Base-by-base conservation (phyloP, 2,113 vertebrate species). In the Erinaceus europaeus region DNA sequence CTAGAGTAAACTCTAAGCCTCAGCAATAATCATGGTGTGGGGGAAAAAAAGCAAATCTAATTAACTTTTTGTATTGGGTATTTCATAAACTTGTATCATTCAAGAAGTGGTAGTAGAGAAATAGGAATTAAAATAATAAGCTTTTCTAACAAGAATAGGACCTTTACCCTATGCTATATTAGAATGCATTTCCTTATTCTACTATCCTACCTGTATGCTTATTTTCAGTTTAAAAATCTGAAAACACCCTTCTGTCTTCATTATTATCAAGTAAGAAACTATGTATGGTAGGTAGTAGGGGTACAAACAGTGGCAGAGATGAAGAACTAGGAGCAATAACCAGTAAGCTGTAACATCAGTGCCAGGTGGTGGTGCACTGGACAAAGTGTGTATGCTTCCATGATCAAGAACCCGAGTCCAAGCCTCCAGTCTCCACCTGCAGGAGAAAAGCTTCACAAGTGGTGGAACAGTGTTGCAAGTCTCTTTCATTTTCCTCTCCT, bases 141-240 rank as follows among this genome's bases (percentile, higher is more conserved):
- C 7, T 62, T 62, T 62, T 32, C 11, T 14, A 32, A 55, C 8
- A 55, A 55, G 27, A 11, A 4, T 7, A 55, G 25, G 23, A 55
- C 32, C 40, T 68, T 44, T 82, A 46, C 21, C n/a, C 90, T 65
- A 18, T 0, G 20, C 2, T 21, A 79, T 65, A 55, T 48, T 75
- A 73, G 27, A 5, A 13, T 71, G 9, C 57, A 74, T 83, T 75
- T 59, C 61, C 14, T 32, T 83, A 9, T 38, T 61, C 32, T 53
- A 6, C 71, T 80, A 59, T 71, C 67, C 61, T 29, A n/a, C 29
- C 23, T 7, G 50, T 38, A 48, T 14, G 82, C 18, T 29, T 50
- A 29, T 40, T 71, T 93, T 85, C 42, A 81, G 29, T 18, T 59
- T 91, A 68, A 73, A 81, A 85, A 71, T 14, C 23, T 53, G n/a